Evolutionary conservation across 2,797 vertebrate species (phyloP).

Genomic region (Schizopygopsis malacanthus): DNA sequence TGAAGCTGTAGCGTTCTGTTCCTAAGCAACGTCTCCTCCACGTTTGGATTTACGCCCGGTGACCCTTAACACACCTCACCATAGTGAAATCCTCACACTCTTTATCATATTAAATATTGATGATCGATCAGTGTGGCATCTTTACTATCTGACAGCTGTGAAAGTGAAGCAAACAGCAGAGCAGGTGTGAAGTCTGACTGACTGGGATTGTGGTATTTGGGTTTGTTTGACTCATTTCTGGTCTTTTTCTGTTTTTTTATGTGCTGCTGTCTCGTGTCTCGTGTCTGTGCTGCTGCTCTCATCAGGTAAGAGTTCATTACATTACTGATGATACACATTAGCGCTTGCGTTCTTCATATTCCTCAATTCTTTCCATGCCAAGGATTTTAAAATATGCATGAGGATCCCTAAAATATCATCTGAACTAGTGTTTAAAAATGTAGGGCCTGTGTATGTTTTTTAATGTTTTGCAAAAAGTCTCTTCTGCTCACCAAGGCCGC

Average conservation of each 20-base stretch:
- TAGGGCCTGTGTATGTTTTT: neutral
- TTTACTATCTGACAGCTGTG: neutral
- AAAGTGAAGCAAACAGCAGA: neutral
- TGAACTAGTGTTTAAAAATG: neutral
- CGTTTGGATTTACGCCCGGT: neutral
- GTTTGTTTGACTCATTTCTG: constrained; percentile 9
- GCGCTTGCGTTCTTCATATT: no score
- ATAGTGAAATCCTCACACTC: constrained; percentile 26
- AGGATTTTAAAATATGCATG: neutral
- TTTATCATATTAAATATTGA: constrained; percentile 58
- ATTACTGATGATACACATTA: neutral
- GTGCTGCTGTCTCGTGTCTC: neutral
- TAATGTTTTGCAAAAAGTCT: neutral
- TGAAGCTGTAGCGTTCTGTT: constrained; percentile 57
- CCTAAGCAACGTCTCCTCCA: constrained; percentile 74
- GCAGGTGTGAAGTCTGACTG: neutral
- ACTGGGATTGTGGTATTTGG: neutral
- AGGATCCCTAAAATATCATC: neutral
- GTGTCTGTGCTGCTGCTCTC: neutral
- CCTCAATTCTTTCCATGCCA: neutral
- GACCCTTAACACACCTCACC: constrained; percentile 46
- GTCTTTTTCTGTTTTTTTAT: neutral
- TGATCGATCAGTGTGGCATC: constrained; percentile 35
- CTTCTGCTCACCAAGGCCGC: neutral
- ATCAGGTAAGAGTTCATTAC: constrained; percentile 39